Evolutionary conservation across 2,113 vertebrate genomes (phyloP).

Genomic region (Colaptes auratus): DNA sequence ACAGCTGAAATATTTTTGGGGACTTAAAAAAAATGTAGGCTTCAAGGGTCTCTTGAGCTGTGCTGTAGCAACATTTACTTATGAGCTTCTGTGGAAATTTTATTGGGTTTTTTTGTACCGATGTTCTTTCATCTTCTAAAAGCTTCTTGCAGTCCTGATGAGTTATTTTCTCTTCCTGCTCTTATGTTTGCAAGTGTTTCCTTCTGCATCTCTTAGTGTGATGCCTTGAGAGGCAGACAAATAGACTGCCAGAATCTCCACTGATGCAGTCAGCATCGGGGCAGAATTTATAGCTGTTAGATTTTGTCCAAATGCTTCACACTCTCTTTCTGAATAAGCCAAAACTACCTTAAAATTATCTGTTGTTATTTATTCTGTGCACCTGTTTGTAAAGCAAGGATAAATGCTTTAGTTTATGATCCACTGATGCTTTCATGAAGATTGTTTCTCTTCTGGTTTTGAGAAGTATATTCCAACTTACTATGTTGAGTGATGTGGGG

Average conservation of each 20-base stretch:
- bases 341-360: not conserved
- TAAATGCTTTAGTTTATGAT: not conserved
- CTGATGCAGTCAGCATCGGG: not conserved
- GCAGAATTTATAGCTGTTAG: not conserved
- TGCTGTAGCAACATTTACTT: not conserved
- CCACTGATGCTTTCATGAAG: not conserved
- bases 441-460: not conserved
- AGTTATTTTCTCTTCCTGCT: not conserved
- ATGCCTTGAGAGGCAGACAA: not conserved
- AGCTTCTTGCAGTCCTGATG: not conserved
- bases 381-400: not conserved
- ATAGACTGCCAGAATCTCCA: not conserved
- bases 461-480: not conserved
- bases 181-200: not conserved
- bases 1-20: not conserved
- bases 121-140: not conserved
- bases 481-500: rapidly evolving
- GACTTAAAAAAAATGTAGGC: not conserved
- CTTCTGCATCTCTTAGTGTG: not conserved
- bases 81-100: not conserved
- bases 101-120: not conserved
- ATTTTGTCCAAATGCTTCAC: not conserved
- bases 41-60: slow-evolving; percentile 1
- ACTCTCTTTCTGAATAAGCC: not conserved
- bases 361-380: not conserved